phyloP scores from a whole-genome alignment of 37 sponge, comb jelly and placozoan genomes.

The Diacarnus erythraeanus region DNA sequence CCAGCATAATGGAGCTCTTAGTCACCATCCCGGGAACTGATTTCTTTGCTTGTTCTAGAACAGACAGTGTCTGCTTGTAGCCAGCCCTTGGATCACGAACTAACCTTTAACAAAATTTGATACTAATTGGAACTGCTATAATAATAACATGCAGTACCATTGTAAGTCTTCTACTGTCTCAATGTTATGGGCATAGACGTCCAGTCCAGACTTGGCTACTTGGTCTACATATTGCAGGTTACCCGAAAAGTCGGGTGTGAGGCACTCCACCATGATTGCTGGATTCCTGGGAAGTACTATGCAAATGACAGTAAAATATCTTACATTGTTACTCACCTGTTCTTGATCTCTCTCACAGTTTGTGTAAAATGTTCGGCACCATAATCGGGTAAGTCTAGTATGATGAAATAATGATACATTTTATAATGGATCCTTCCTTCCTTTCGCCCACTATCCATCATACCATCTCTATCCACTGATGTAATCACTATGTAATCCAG shows the following conservation, averaged over 20 bases:
- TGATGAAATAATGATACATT: no score
- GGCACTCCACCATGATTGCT: constrained; percentile 84
- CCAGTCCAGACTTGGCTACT: constrained; percentile 86
- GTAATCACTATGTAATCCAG: constrained; percentile 97
- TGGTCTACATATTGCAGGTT: constrained; percentile 60
- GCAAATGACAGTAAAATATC: neutral
- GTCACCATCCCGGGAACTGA: constrained; percentile 74
- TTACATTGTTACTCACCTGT: constrained; percentile 11
- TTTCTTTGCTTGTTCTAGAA: constrained; percentile 87
- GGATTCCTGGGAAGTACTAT: constrained; percentile 47
- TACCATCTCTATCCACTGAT: constrained; percentile 98
- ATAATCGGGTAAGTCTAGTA: constrained; percentile 85
- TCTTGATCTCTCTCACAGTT: constrained; percentile 88
- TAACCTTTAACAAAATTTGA: constrained; percentile 43
- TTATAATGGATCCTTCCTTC: no score
- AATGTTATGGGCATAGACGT: constrained; percentile 98
- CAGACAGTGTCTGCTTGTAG: constrained; percentile 89
- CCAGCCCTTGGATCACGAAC: constrained; percentile 98
- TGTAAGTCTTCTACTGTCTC: constrained; percentile 95
- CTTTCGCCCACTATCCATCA: neutral
- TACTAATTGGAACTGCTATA: neutral
- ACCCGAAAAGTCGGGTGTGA: constrained; percentile 96
- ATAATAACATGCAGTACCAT: constrained; percentile 37
- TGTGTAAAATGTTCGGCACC: constrained; percentile 93
- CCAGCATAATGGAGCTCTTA: constrained; percentile 99